Evolutionary conservation across 1,140 invertebrate genomes (phyloP).

Genomic region (Triops longicaudatus): DNA sequence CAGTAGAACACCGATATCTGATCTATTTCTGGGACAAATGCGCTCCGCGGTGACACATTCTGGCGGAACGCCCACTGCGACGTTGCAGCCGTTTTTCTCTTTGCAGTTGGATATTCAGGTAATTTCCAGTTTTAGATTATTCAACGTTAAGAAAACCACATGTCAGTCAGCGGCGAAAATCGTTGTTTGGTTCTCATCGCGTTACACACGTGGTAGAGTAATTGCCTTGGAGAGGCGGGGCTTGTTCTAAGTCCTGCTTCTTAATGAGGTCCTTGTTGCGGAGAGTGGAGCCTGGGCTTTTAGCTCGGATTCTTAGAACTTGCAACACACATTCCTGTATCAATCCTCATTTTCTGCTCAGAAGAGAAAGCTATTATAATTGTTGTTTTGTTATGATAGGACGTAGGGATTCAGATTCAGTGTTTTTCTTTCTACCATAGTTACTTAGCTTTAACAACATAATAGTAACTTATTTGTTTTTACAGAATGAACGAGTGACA

Average conservation of each 20-base stretch:
- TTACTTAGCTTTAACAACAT: too few relatives aligned
- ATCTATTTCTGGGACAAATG: constrained; percentile 84
- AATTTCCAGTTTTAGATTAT: constrained; percentile 31
- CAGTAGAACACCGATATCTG: constrained; percentile 74
- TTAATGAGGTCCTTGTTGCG: constrained; percentile 1
- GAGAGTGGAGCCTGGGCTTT: constrained; percentile 20
- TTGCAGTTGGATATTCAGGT: constrained; percentile 90
- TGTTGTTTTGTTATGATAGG: too few relatives aligned
- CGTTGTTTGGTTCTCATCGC: constrained; percentile 1
- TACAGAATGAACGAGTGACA: constrained; percentile 57
- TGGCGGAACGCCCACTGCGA: constrained; percentile 58
- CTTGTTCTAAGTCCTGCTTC: constrained; percentile 17
- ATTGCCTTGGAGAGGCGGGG: background rate
- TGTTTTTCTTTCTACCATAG: too few relatives aligned
- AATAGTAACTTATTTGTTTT: constrained; percentile 29
- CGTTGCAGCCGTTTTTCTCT: constrained; percentile 86
- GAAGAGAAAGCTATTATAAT: too few relatives aligned
- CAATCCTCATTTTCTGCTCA: background rate
- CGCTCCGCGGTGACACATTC: constrained; percentile 70
- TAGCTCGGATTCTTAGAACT: constrained; percentile 23
- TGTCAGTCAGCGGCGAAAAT: constrained; percentile 20
- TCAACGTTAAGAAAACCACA: too few relatives aligned
- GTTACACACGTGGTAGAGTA: constrained; percentile 24
- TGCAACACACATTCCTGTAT: constrained; percentile 2
- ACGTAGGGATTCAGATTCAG: too few relatives aligned